Evolutionary conservation across 2,797 vertebrate genomes (phyloP), one percentile per base, ranked within the genome.

Genomic region (Prionace glauca): DNA sequence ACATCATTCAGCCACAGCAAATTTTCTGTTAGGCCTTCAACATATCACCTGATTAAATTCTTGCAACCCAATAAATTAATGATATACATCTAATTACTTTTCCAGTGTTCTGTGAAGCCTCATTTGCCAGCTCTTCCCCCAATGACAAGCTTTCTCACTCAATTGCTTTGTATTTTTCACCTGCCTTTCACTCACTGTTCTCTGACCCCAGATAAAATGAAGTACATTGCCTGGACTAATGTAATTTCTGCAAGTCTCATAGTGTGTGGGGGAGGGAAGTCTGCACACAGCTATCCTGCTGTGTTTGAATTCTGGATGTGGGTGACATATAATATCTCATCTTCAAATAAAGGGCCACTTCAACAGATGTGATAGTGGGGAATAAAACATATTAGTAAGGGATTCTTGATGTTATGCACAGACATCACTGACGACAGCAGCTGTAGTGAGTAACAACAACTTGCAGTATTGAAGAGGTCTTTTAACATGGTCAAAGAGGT

Each of bases 41-140:
- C 69, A 29, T 94, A 72, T 74, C 88, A 96, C 94, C 79, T 77
- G 95, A 95, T 96, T 95, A 72, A 88, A 96, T 86, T 94, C 50
- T 88, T 56, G 69, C 50, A 94, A 95, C 81, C 94, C 41, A 88
- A 71, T 96, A 96, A 96, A 96, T 95, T 95, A 96, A 96, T 96
- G 93, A 93, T 95, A 95, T 96, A 96, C 95, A 96, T 96, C 88
- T 95, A 96, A 36, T 26, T 96, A 95, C 95, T 95, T 96, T 56
- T 95, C 86, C 81, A 95, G 50, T 96, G 87, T 95, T 95, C 95
- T 91, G 67, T 94, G n/a, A 94, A 93, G n/a, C 65, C 36, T 94
- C 92, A 94, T 94, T 94, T 94, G 92, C 92, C 22, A 94, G 65
- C 69, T 71, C 36, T 71, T 71, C 60, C 56, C 92, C 67, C 67